These are phyloP conservation scores for Scomber colias DNA, from an alignment of 2,113 vertebrate species.

Conservation along the genomic window DNA sequence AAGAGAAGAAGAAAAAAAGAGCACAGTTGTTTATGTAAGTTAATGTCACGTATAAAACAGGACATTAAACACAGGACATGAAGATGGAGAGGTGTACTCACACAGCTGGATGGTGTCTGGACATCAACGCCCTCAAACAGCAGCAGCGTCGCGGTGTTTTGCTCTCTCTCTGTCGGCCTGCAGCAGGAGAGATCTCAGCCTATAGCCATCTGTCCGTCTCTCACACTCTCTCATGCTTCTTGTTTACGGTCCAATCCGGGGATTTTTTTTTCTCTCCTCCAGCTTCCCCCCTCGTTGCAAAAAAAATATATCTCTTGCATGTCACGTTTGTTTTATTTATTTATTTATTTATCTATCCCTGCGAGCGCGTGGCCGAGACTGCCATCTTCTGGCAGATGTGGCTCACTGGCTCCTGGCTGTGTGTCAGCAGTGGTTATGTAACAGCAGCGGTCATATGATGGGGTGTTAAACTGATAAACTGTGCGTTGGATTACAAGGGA, in stretches of 20 bases:
- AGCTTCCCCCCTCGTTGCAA: conserved; percentile 26
- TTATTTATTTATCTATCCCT: background rate
- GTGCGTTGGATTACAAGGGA: conserved; percentile 11
- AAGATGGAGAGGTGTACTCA: conserved; percentile 54
- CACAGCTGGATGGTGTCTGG: conserved; percentile 45
- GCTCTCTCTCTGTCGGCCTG: background rate
- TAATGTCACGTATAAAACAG: background rate
- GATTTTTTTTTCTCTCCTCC: conserved; percentile 33
- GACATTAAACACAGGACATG: background rate
- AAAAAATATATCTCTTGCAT: conserved; percentile 3
- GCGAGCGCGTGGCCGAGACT: conserved; percentile 22
- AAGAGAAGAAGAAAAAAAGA: too few species aligned
- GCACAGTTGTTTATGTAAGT: background rate
- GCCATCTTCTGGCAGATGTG: conserved; percentile 69
- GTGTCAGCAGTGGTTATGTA: conserved; percentile 52
- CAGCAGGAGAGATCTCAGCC: conserved; percentile 7
- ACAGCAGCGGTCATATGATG: conserved; percentile 37
- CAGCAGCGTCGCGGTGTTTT: background rate
- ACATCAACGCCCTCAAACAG: conserved; percentile 20
- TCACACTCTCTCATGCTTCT: conserved; percentile 55
- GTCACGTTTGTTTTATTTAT: conserved; percentile 28
- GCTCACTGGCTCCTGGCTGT: background rate
- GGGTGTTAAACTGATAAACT: conserved; percentile 14
- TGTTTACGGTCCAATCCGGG: conserved; percentile 74
- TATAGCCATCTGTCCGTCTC: conserved; percentile 39